Evolutionary conservation across 2,113 vertebrate genomes (phyloP), one percentile per base, ranked within the genome.

Genomic region (Myrmophylax atrothorax): DNA sequence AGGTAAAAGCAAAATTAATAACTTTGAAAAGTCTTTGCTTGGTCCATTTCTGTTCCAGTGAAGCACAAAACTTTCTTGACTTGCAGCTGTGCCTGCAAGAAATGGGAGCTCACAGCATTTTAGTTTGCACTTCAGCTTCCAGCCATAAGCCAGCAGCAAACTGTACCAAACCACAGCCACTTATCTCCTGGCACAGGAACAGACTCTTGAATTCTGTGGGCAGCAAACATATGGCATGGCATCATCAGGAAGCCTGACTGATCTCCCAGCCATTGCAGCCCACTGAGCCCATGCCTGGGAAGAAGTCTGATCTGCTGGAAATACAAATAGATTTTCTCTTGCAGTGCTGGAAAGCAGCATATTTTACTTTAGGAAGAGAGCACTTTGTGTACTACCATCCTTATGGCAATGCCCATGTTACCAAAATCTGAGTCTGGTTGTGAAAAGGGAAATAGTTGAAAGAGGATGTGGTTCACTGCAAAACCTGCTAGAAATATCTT

Each of bases 241-340:
- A 73, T 26, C 33, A 42, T 35, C 83, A 52, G 37, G 15, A 49
- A 68, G 44, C 35, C 35, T 4, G 3, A 17, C 17, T 37, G 33
- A 49, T 55, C 20, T 33, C 44, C 28, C 22, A 31, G 28, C 28
- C 47, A 37, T 23, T 2, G 44, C 46, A 55, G 46, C 42, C 49
- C 33, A 9, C 5, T 2, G 13, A 84, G 18, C 52, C 58, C 38
- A 13, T 0, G 0, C 23, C 59, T 33, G 55, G 47, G 35, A 63
- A 86, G 20, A 40, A 40, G n/a, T 11, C 38, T 37, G 23, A 67
- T 11, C 14, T 38, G 80, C 52, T 89, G 58, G 53, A 79, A 87
- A n/a, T 22, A 14, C 40, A 88, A 40, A 49, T 2, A 67, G 20
- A 18, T 42, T 82, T 55, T 46, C 49, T n/a, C 33, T 82, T n/a